A percentile compares a stretch with the other conserved stretches of the same genome.
Conservation (phyloP, 2,888 invertebrate genomes). For the Cheilosia impressa region DNA sequence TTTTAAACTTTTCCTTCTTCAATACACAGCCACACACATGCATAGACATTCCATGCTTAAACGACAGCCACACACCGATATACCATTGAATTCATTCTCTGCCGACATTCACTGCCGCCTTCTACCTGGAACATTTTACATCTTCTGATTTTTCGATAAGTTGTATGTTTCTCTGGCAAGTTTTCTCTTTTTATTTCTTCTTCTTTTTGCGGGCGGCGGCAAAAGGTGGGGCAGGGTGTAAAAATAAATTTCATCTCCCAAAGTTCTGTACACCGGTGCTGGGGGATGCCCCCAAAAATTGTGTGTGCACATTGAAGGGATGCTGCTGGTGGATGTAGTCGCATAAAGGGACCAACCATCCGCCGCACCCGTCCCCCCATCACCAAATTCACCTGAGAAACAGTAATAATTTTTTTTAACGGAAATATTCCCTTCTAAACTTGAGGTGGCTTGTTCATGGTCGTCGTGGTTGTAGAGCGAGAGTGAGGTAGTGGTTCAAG, state of each 20-base stretch:
- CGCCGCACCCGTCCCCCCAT: slow-evolving; percentile 13
- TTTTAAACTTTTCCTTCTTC: slow-evolving; percentile 67
- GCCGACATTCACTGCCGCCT: background rate
- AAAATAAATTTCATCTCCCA: slow-evolving; percentile 65
- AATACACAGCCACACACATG: background rate
- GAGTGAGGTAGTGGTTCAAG: slow-evolving; percentile 28
- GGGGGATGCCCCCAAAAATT: slow-evolving; percentile 35
- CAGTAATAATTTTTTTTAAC: slow-evolving; percentile 44
- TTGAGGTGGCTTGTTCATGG: slow-evolving; percentile 34
- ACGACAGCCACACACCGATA: slow-evolving; percentile 42
- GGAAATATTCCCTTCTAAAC: slow-evolving; percentile 49
- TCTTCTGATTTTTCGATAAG: slow-evolving; percentile 72
- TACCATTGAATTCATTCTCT: slow-evolving; percentile 40
- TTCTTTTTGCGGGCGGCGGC: background rate
- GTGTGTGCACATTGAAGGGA: slow-evolving; percentile 16
- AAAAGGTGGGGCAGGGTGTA: slow-evolving; percentile 13
- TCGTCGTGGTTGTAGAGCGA: slow-evolving; percentile 17
- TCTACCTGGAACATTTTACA: slow-evolving; percentile 59
- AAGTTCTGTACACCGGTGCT: slow-evolving; percentile 39
- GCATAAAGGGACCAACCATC: slow-evolving; percentile 49
- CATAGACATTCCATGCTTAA: slow-evolving; percentile 41
- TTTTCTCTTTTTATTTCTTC: slow-evolving; percentile 26
- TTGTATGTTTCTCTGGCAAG: slow-evolving; percentile 51
- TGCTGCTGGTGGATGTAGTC: slow-evolving; percentile 8
- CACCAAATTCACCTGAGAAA: slow-evolving; percentile 51